Conservation (phyloP, 2,888 invertebrate genomes). For the Coecobrya sp. region DNA sequence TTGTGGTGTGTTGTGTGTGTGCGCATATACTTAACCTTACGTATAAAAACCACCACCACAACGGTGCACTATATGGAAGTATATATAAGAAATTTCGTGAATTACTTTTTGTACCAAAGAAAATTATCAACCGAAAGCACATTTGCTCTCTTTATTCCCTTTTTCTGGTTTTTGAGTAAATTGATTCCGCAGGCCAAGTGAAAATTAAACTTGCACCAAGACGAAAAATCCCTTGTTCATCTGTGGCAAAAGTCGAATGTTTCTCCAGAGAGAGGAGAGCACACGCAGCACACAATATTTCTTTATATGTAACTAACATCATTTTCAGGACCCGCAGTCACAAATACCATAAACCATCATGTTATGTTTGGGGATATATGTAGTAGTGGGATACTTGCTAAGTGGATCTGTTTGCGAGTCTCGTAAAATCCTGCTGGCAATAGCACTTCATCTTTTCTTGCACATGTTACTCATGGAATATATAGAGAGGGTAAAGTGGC, state of each 20-base stretch:
- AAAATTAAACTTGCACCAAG: constrained; percentile 82
- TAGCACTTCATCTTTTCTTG: constrained; percentile 41
- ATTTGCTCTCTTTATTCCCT: constrained; percentile 80
- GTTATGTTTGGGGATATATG: neutral
- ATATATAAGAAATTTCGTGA: constrained; percentile 34
- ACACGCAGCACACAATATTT: constrained; percentile 8
- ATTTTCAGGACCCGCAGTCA: neutral
- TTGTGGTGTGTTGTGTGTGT: constrained; percentile 36
- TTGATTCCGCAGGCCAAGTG: constrained; percentile 83
- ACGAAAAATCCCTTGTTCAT: constrained; percentile 73
- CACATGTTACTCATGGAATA: constrained; percentile 45
- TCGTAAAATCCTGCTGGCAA: constrained; percentile 63
- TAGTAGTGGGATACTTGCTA: neutral
- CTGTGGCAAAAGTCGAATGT: constrained; percentile 54
- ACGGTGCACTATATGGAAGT: neutral
- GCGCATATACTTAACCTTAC: neutral
- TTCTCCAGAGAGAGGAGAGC: constrained; percentile 40
- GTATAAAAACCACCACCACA: constrained; percentile 8
- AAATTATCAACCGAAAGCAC: constrained; percentile 71
- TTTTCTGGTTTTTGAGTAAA: constrained; percentile 84
- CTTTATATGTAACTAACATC: neutral
- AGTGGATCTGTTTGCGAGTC: constrained; percentile 38
- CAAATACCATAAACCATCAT: constrained; percentile 8
- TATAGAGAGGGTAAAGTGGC: neutral
- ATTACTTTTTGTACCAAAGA: constrained; percentile 54